Evolutionary conservation across 2,888 invertebrate species (phyloP).

Genomic region (Torymus auratus): DNA sequence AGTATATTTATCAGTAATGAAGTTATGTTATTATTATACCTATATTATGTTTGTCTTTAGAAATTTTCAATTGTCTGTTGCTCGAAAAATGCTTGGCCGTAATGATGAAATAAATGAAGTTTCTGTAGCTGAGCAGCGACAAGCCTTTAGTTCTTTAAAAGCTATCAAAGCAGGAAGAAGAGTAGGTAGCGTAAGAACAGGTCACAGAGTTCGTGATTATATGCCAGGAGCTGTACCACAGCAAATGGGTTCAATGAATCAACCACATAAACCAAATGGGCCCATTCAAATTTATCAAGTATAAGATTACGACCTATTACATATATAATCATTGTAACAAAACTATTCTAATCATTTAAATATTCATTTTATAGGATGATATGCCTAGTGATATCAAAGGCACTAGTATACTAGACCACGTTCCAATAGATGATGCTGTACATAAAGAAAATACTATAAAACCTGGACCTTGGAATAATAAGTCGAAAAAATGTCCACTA

Average conservation of each 20-base stretch:
- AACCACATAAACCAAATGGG: conserved; percentile 77
- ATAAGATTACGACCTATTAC: conserved; percentile 54
- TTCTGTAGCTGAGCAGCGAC: conserved; percentile 84
- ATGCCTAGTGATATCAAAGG: conserved; percentile 67
- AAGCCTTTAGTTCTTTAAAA: conserved; percentile 86
- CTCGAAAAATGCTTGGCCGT: conserved; percentile 83
- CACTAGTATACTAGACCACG: conserved; percentile 80
- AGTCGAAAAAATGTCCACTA: conserved; percentile 72
- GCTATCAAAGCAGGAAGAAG: conserved; percentile 81
- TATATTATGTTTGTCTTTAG: conserved; percentile 73
- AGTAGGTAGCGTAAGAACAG: conserved; percentile 80
- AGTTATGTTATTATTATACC: background rate
- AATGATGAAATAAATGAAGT: conserved; percentile 78
- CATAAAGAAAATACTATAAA: conserved; percentile 85
- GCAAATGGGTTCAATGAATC: conserved; percentile 72
- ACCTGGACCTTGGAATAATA: conserved; percentile 84
- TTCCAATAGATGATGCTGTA: conserved; percentile 78
- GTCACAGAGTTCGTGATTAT: conserved; percentile 79
- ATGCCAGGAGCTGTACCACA: conserved; percentile 80
- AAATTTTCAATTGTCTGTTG: conserved; percentile 86
- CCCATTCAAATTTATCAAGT: conserved; percentile 81
- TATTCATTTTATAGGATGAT: conserved; percentile 65
- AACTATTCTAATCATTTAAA: too few species aligned
- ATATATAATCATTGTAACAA: background rate
- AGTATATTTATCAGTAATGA: too few species aligned